Evolutionary conservation across 2,113 vertebrate species (phyloP).

Genomic region (Quiscalus mexicanus): DNA sequence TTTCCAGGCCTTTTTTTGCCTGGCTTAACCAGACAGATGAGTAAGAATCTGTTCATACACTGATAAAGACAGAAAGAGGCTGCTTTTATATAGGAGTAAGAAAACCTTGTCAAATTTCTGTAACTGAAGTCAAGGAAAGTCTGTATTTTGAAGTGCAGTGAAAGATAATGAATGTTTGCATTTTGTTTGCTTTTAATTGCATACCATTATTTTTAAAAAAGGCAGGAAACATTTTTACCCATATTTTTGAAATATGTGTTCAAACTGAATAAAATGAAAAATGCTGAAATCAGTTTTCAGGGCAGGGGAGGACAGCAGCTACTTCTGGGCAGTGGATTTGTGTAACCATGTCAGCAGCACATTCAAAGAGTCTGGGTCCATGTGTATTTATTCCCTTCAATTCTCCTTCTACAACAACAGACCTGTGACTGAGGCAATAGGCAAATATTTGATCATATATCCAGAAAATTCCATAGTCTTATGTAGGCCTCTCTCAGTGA

Average conservation of each 20-base stretch:
- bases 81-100: neutral
- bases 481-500: neutral
- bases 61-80: neutral
- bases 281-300: neutral
- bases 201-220: too few relatives aligned
- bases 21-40: neutral
- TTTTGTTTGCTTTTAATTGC: neutral
- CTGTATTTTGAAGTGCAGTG: neutral
- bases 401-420: neutral
- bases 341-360: accelerated
- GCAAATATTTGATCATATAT: neutral
- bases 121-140: neutral
- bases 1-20: neutral
- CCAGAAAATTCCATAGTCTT: neutral
- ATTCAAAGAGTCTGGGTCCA: accelerated
- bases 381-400: neutral
- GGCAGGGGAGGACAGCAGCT: neutral
- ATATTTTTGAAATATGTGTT: neutral
- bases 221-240: neutral
- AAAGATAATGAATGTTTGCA: neutral
- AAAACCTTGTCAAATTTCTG: neutral
- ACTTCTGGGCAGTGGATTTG: neutral
- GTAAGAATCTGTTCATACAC: neutral
- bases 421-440: neutral
- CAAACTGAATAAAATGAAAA: neutral